Percentiles rank a stretch among this genome's conserved stretches.
Conservation (phyloP, 1,140 invertebrate species). For the Venturia canescens region DNA sequence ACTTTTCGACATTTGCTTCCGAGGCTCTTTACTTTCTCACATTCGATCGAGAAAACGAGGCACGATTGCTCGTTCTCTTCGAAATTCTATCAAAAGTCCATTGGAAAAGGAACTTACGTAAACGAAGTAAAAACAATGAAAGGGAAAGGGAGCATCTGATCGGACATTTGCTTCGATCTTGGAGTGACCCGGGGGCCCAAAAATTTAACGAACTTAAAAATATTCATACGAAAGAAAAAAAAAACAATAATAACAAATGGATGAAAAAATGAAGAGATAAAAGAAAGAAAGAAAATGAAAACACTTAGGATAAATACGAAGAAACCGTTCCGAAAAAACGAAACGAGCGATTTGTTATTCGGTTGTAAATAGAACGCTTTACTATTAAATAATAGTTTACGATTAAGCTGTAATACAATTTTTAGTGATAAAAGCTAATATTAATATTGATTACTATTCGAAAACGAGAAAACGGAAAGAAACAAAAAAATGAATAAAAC, state of each 20-base stretch:
- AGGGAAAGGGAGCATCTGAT: background rate
- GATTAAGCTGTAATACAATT: slow-evolving; percentile 64
- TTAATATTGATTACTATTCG: slow-evolving; percentile 70
- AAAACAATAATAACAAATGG: too few relatives aligned
- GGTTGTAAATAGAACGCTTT: slow-evolving; percentile 74
- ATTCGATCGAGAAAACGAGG: too few relatives aligned
- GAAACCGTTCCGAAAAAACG: slow-evolving; percentile 53
- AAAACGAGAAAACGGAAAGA: slow-evolving; percentile 42
- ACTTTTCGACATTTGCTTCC: too few relatives aligned
- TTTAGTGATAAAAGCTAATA: slow-evolving; percentile 67
- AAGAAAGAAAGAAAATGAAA: slow-evolving; percentile 23
- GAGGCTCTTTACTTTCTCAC: too few relatives aligned
- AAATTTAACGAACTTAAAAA: slow-evolving; percentile 18
- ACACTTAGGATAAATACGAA: background rate
- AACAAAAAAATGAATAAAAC: slow-evolving; percentile 21
- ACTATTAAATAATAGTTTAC: slow-evolving; percentile 59
- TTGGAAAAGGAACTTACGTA: too few relatives aligned
- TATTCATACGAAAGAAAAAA: too few relatives aligned
- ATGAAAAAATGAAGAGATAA: slow-evolving; percentile 15
- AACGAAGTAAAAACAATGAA: too few relatives aligned
- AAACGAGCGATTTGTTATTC: slow-evolving; percentile 67
- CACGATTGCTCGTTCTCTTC: too few relatives aligned
- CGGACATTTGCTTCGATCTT: slow-evolving; percentile 43
- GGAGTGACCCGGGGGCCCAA: background rate
- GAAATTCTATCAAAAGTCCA: too few relatives aligned